Evolutionary conservation across 2,113 vertebrate species (phyloP).

Genomic region (Lepus europaeus): DNA sequence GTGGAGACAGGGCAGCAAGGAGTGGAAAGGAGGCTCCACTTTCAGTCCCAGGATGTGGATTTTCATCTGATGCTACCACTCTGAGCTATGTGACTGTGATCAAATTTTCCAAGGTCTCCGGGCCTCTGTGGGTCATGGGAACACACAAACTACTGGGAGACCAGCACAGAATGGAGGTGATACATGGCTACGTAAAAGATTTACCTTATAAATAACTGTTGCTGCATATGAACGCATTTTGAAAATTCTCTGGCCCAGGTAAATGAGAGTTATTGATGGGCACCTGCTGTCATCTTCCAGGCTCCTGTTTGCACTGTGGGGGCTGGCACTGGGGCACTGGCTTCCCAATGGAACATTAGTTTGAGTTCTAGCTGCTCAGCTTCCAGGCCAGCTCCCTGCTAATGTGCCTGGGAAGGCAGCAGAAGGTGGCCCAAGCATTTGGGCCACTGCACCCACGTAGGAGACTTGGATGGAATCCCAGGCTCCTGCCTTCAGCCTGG

Average conservation of each 20-base stretch:
- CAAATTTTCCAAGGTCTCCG: neutral
- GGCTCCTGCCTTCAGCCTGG: too few relatives aligned
- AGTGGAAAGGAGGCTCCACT: neutral
- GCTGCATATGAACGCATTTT: neutral
- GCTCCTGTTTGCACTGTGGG: neutral
- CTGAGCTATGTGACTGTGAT: neutral
- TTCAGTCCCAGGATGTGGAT: neutral
- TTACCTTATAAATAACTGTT: neutral
- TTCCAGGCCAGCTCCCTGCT: too few relatives aligned
- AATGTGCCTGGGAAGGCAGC: too few relatives aligned
- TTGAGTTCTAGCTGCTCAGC: too few relatives aligned
- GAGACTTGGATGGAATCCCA: too few relatives aligned
- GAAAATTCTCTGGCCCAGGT: neutral
- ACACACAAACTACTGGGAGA: neutral
- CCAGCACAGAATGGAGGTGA: slow-evolving; percentile 15
- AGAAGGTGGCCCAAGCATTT: too few relatives aligned
- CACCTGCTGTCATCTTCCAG: neutral
- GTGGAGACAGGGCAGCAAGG: neutral
- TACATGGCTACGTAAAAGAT: neutral
- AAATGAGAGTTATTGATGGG: neutral
- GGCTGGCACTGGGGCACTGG: neutral
- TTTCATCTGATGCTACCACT: neutral
- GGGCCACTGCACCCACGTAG: too few relatives aligned
- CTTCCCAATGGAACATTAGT: too few relatives aligned
- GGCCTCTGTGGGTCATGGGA: neutral